Conservation (phyloP, 2,888 invertebrate genomes). For the Mesodorylaimus sp. region DNA sequence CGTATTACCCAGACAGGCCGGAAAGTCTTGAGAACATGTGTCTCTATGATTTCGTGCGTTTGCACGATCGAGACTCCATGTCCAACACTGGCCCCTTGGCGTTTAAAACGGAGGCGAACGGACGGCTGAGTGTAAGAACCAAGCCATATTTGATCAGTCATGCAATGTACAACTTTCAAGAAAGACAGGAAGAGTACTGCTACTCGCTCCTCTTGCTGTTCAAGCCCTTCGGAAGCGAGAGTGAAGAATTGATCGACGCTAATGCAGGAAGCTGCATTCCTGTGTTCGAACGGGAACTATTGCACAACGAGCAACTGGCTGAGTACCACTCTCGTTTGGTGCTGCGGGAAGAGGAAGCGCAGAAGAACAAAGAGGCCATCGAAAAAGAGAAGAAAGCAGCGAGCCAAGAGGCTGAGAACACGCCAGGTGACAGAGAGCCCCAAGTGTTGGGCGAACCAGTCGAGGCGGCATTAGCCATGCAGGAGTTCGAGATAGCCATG, state of each 20-base stretch:
- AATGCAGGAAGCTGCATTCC: background rate
- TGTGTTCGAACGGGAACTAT: too few species aligned
- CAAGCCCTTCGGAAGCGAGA: background rate
- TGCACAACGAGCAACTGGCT: background rate
- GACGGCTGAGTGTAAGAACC: background rate
- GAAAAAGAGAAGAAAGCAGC: background rate
- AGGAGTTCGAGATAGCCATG: background rate
- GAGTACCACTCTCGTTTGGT: background rate
- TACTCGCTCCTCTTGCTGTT: constrained; percentile 1
- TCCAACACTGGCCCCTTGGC: too few species aligned
- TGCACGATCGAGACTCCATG: too few species aligned
- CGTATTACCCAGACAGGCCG: background rate
- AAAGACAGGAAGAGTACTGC: constrained; percentile 2
- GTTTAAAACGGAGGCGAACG: too few species aligned
- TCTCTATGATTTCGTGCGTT: too few species aligned
- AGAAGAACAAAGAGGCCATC: background rate
- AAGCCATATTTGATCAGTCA: background rate
- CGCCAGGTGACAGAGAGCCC: background rate
- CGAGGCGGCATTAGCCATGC: too few species aligned
- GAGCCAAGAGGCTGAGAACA: background rate
- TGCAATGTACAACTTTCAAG: background rate
- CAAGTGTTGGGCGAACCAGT: background rate
- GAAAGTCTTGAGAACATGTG: too few species aligned
- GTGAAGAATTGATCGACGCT: background rate
- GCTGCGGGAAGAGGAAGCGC: background rate